These are phyloP conservation scores for Cosmopolites sordidus DNA, from an alignment of 2,888 invertebrate species.

Conservation along the genomic window DNA sequence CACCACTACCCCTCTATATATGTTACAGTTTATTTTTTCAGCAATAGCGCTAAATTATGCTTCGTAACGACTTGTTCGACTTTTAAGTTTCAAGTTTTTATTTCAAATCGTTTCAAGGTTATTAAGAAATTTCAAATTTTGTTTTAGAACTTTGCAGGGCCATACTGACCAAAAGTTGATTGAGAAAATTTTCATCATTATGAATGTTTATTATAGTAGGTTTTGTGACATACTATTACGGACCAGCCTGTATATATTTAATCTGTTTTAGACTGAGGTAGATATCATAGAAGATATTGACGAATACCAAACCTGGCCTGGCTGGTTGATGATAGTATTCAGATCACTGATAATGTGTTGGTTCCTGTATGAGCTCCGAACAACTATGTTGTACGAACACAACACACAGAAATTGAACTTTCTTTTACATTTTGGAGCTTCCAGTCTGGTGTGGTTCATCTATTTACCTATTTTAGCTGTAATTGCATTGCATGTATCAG, in stretches of 20 bases:
- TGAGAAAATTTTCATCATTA: neutral
- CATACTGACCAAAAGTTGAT: neutral
- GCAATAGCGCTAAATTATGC: too few relatives aligned
- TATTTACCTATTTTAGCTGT: conserved; percentile 93
- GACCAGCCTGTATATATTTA: neutral
- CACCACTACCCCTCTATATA: too few relatives aligned
- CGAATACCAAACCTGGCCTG: conserved; percentile 97
- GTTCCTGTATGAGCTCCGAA: conserved; percentile 75
- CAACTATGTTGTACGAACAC: conserved; percentile 76
- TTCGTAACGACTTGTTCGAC: too few relatives aligned
- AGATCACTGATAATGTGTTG: conserved; percentile 82
- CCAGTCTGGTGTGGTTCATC: conserved; percentile 97
- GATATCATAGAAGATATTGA: conserved; percentile 95
- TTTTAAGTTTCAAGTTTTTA: too few relatives aligned
- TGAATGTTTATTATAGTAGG: neutral
- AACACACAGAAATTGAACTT: conserved; percentile 85
- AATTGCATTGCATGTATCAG: conserved; percentile 87
- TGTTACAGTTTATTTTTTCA: too few relatives aligned
- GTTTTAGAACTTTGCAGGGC: too few relatives aligned
- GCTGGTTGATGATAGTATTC: conserved; percentile 87
- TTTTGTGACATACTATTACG: too few relatives aligned
- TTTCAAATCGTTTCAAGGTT: too few relatives aligned
- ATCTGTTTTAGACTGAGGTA: conserved; percentile 77
- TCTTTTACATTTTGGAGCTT: conserved; percentile 93
- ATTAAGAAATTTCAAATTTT: too few relatives aligned